Evolutionary conservation across 2,888 invertebrate genomes (phyloP), one percentile per base, ranked within the genome.

Genomic region (Stenodema calcarata): DNA sequence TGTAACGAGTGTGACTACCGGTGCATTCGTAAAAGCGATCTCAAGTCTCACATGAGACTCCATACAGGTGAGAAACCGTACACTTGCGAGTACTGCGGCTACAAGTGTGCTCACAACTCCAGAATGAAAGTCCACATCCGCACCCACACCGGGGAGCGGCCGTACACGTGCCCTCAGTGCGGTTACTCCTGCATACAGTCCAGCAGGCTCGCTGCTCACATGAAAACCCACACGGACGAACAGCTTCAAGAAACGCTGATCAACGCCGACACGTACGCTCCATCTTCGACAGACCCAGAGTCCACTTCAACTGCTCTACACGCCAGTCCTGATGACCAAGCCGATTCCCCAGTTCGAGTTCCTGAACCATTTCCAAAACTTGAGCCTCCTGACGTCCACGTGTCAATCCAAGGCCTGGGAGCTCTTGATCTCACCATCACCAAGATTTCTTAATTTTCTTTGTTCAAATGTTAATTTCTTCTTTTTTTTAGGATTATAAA

Each of bases 31-130:
- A 18, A 42, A 11, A 78, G 86, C 35, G 76, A 86, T 78, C 76
- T 86, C 30, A 76, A 62, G 41, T 75, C 86, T 30, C 86, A 86
- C 41, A 86, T 76, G 86, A 41, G 78, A 41, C 41, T 76, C 16
- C 86, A 86, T 54, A 85, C 85, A 0, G 86, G 54, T 11, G 86
- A 86, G 18, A 86, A 86, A 18, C 47, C 78, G n/a, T 86, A 76
- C 62, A 76, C 23, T 12, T 86, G 86, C 35, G 18, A 23, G 1
- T 42, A 54, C 16, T 86, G 86, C 23, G 70, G 35, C 18, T 86
- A 76, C 70, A 86, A 78, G 27, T 86, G 86, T 41, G 75, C 86
- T 7, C 76, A 86, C 41, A 70, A 54, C n/a, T 44, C 69, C 28
- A 42, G 86, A n/a, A 54, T 86, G 86, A 78, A 78, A 23, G 30